Percentiles rank a stretch among this genome's conserved stretches.
Conservation (phyloP, 1,140 invertebrate genomes). For the Ctenoplectra terminalis region DNA sequence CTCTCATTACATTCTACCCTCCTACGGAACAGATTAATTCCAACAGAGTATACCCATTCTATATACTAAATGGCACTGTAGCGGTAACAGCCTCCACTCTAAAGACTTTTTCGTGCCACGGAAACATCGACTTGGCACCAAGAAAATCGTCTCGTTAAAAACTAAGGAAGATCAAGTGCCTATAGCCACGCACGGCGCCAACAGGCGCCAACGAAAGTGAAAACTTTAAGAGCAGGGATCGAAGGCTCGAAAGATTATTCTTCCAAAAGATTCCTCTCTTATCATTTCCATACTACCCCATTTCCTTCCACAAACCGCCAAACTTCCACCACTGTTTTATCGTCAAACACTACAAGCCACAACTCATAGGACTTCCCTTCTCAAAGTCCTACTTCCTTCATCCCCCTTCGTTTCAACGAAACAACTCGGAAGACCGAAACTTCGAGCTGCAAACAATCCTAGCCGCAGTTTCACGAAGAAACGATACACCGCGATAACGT, state of each 20-base stretch:
- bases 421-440: background rate
- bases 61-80: background rate
- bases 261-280: background rate
- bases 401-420: background rate
- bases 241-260: background rate
- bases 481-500: slow-evolving; percentile 34
- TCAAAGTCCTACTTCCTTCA: background rate
- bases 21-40: too few relatives aligned
- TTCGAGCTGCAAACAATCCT: background rate
- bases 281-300: background rate
- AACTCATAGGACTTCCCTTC: background rate
- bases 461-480: background rate
- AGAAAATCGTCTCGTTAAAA: background rate
- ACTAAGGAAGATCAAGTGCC: background rate
- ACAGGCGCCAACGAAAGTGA: background rate
- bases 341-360: background rate
- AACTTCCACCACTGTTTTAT: background rate
- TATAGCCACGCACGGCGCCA: background rate
- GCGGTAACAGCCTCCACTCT: background rate
- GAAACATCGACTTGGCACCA: background rate
- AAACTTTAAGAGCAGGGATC: background rate
- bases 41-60: too few relatives aligned
- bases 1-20: too few relatives aligned
- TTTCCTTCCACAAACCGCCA: background rate
- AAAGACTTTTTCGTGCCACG: background rate